Conservation (phyloP, 2,888 invertebrate genomes). For the Cephonodes hylas region DNA sequence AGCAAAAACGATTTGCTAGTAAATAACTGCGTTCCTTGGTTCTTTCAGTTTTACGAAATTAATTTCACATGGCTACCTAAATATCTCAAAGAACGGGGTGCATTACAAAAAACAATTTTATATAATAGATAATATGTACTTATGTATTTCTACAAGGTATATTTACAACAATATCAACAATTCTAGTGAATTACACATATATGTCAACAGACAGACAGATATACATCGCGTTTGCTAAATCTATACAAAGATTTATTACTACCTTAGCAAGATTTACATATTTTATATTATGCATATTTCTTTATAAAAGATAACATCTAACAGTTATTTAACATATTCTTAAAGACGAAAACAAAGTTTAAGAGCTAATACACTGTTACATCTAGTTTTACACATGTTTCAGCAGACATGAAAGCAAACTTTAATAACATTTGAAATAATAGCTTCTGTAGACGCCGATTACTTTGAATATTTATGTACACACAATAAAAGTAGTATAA, state of each 20-base stretch:
- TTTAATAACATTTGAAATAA: too few relatives aligned
- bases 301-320: conserved; percentile 9
- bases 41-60: conserved; percentile 8
- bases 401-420: not conserved
- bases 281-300: not conserved
- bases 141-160: conserved; percentile 56
- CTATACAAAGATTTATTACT: conserved; percentile 14
- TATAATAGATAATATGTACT: conserved; percentile 40
- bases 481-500: not conserved
- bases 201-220: conserved; percentile 46
- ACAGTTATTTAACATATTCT: not conserved
- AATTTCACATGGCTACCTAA: not conserved
- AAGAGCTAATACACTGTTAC: not conserved
- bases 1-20: conserved; percentile 14
- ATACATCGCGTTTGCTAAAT: conserved; percentile 43
- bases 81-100: conserved; percentile 9
- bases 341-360: not conserved
- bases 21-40: not conserved
- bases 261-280: conserved; percentile 7
- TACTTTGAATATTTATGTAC: not conserved
- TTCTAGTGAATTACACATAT: conserved; percentile 32
- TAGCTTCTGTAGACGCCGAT: not conserved
- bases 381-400: not conserved
- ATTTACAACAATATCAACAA: conserved; percentile 75
- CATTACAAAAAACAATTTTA: conserved; percentile 16